These are phyloP conservation scores for Alectura lathami DNA, from an alignment of 2,113 vertebrate species.

Conservation along the genomic window DNA sequence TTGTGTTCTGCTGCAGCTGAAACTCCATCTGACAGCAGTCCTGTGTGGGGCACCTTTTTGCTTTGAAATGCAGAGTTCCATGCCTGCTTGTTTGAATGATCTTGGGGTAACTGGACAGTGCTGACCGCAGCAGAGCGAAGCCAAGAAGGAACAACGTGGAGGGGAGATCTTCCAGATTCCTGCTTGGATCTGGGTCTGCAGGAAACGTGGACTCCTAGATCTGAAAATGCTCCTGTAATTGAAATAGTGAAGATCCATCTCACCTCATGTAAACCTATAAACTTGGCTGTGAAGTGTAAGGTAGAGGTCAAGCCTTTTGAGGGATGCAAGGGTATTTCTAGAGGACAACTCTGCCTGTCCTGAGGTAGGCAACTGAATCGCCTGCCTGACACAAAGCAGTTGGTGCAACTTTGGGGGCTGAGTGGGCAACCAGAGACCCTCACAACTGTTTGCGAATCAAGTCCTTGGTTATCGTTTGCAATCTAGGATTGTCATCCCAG, in stretches of 20 bases:
- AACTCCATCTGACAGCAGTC: neutral
- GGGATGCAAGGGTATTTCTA: neutral
- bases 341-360: neutral
- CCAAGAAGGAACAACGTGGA: no score
- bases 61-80: neutral
- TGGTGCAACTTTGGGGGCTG: no score
- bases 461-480: neutral
- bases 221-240: neutral
- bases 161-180: neutral
- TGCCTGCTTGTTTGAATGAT: neutral
- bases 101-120: neutral
- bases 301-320: neutral
- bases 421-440: neutral
- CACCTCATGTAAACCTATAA: neutral
- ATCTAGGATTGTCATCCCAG: fast-evolving
- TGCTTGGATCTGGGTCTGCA: fast-evolving
- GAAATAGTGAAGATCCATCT: neutral
- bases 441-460: neutral
- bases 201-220: neutral
- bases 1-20: conserved; percentile 38
- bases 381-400: neutral
- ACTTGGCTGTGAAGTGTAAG: neutral
- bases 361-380: neutral
- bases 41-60: neutral
- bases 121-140: neutral